These are phyloP conservation scores for Parotocinclus haroldoi DNA, from an alignment of 2,797 vertebrate species.

Conservation along the genomic window DNA sequence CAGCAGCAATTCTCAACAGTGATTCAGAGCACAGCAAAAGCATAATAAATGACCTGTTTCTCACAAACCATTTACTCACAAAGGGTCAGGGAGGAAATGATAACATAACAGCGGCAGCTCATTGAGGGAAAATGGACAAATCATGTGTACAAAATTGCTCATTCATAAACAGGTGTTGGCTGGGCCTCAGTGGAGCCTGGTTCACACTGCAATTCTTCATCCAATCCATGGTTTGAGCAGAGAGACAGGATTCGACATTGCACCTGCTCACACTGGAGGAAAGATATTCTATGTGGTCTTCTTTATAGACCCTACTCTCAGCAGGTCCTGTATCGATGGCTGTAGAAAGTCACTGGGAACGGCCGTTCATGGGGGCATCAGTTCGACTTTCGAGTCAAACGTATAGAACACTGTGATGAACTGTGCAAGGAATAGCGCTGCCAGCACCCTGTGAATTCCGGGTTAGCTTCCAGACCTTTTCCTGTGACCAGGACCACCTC, in stretches of 20 bases:
- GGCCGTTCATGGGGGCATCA: no score
- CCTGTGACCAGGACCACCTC: no score
- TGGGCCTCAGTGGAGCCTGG: conserved; percentile 33
- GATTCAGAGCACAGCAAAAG: conserved; percentile 13
- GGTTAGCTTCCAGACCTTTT: no score
- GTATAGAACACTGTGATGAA: no score
- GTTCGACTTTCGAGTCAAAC: no score
- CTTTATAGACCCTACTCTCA: conserved; percentile 2
- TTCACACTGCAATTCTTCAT: conserved; percentile 22
- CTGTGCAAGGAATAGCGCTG: no score
- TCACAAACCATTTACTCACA: background rate
- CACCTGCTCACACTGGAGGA: background rate
- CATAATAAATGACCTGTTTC: conserved; percentile 9
- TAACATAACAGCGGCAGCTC: background rate
- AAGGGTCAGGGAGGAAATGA: background rate
- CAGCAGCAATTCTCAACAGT: background rate
- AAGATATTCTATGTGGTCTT: background rate
- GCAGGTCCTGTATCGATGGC: no score
- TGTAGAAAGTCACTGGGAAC: no score
- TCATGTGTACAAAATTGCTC: background rate
- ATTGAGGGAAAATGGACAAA: background rate
- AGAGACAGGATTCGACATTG: conserved; percentile 43
- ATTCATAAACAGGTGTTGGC: conserved; percentile 12
- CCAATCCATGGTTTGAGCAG: background rate
- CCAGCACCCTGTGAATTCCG: no score